phyloP scores from a whole-genome alignment of 92 coral and sea anemone species.

The Zoanthus sociatus region DNA sequence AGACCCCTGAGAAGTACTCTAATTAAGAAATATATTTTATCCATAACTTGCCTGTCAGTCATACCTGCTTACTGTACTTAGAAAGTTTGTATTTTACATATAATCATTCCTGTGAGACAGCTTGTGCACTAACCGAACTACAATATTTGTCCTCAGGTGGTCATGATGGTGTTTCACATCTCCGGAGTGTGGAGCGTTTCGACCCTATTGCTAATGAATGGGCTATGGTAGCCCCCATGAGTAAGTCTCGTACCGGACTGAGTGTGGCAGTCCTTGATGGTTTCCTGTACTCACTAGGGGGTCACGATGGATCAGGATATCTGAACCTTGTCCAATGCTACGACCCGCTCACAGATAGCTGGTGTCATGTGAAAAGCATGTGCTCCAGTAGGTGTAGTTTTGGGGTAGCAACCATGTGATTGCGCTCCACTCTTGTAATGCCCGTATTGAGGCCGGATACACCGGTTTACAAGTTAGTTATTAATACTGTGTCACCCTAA shows the following conservation, averaged over 20 bases:
- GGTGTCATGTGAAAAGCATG: slow-evolving; percentile 78
- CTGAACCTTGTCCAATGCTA: slow-evolving; percentile 83
- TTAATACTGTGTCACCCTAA: no score
- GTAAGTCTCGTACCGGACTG: slow-evolving; percentile 84
- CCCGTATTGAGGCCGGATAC: no score
- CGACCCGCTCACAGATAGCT: slow-evolving; percentile 70
- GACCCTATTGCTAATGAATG: slow-evolving; percentile 94
- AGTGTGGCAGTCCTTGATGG: slow-evolving; percentile 87
- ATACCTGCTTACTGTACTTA: no score
- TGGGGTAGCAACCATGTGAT: slow-evolving; percentile 81
- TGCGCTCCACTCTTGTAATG: not conserved
- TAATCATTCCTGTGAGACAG: no score
- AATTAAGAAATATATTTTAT: no score
- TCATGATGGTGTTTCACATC: slow-evolving; percentile 91
- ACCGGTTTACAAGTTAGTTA: no score
- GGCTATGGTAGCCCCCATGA: slow-evolving; percentile 90
- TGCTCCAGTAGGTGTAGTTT: slow-evolving; percentile 88
- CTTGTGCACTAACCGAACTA: no score
- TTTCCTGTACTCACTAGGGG: slow-evolving; percentile 83
- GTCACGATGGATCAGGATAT: slow-evolving; percentile 92
- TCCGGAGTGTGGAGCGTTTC: slow-evolving; percentile 89
- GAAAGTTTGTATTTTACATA: no score
- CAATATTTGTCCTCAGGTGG: slow-evolving; percentile 67
- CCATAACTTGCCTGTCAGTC: no score
- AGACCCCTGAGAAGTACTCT: no score